These are phyloP conservation scores for Agrenia bidenticulata DNA, from an alignment of 2,888 invertebrate genomes.

Conservation along the genomic window DNA sequence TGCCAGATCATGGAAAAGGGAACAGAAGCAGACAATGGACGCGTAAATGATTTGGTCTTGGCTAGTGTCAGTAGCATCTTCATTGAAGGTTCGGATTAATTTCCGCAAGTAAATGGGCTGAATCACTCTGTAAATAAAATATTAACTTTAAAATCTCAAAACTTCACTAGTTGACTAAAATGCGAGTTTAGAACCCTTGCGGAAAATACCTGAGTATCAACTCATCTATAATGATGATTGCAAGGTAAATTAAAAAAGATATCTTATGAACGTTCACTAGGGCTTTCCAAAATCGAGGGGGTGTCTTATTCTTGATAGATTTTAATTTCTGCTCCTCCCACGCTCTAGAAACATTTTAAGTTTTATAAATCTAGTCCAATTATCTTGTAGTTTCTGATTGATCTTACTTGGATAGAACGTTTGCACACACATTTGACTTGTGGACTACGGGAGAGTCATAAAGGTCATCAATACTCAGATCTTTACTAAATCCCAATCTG, in stretches of 20 bases:
- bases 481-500: constrained; percentile 70
- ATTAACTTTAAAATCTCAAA: background rate
- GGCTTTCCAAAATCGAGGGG: constrained; percentile 29
- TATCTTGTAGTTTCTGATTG: background rate
- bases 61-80: constrained; percentile 13
- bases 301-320: background rate
- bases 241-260: constrained; percentile 27
- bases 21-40: constrained; percentile 34
- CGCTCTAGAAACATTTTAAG: background rate
- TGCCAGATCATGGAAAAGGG: constrained; percentile 71
- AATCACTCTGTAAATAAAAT: constrained; percentile 60
- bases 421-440: constrained; percentile 67
- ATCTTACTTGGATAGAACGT: constrained; percentile 54
- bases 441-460: constrained; percentile 69
- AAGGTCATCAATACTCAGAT: constrained; percentile 72
- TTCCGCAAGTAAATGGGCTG: constrained; percentile 69
- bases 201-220: constrained; percentile 29
- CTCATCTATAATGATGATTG: constrained; percentile 33
- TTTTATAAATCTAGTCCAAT: background rate
- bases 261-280: constrained; percentile 7
- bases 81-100: constrained; percentile 55
- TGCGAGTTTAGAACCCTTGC: background rate
- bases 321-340: background rate
- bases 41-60: constrained; percentile 42
- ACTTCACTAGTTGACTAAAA: background rate